Evolutionary conservation across 2,113 vertebrate species (phyloP), one percentile per base, ranked within the genome.

Genomic region (Melospiza melodia): DNA sequence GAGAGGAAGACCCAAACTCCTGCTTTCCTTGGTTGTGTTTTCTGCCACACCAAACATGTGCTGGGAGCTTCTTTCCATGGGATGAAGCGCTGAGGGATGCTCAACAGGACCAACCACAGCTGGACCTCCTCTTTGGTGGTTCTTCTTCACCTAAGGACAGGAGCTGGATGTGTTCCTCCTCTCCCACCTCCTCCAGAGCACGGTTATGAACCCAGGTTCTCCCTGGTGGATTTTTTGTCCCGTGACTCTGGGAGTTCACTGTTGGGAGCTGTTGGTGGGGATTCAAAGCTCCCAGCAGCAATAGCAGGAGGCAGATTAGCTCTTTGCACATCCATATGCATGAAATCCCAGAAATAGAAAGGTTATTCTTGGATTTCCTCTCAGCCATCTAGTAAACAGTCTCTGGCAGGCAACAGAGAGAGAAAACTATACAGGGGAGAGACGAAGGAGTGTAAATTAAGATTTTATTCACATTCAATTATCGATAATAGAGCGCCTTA

Each of bases 321-420:
- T 90, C 92, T 46, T 93, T 72, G 66, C 90, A 73, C 89, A 95
- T 97, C 54, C 95, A 97, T 96, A 96, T 97, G 94, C 92, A 97
- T 96, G 95, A 94, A 94, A 96, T 31, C 55, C 86, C 90, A 35
- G 58, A 93, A 97, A 97, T 95, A 96, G 94, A 95, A 95, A 96
- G 89, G 89, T 96, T 97, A 93, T 97, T 96, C 93, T 95, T 96
- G 92, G 93, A 89, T 95, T 96, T 97, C 95, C 73, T 24, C 90
- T 95, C 88, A 91, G 62, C 90, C 92, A 44, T 89, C 94, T 95
- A 97, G 96, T 96, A 96, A 96, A 96, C 92, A 96, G 58, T 95
- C 92, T 79, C 93, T 95, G 84, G 77, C 86, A 89, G 84, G 80
- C 73, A 92, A 75, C 44, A 79, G 80, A 69, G 92, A 80, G 84